Base-by-base conservation (phyloP, 2,797 vertebrate genomes). In the Astyanax mexicanus region DNA sequence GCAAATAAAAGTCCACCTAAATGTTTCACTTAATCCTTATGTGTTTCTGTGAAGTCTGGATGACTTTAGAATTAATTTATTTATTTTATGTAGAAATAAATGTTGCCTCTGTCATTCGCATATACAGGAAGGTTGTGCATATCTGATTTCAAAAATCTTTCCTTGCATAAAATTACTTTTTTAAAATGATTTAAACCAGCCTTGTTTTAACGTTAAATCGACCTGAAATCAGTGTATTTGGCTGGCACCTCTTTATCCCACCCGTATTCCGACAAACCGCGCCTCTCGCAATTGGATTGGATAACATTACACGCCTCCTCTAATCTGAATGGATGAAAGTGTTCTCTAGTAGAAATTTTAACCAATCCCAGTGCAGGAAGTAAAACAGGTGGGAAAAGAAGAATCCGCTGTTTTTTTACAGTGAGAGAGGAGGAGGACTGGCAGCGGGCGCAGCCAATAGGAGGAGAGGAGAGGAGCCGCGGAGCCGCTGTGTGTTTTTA, bases 401-500 rank as follows among this genome's bases (percentile, higher is more conserved):
- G 37, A 42, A 1, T 11, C 1, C 11, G 0, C 54, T 78, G 66
- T 38, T 25, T 54, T n/a, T 35, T 58, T 68, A 78, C 76, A 75
- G 32, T 19, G 58, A 60, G 73, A 69, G 58, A 32, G 67, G 71
- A 54, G 70, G 21, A 66, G 35, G 42, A 13, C 27, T 9, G 40
- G 73, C 87, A 83, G 81, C 54, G 84, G 86, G 9, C 17, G 17
- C 89, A 91, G 80, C 95, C 95, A 95, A 95, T 95, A 62, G 83
- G 87, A 17, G 45, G 70, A 13, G 83, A 70, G 91, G 81, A n/a
- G n/a, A 62, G 83, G 87, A 17, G 45, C 70, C 13, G 83, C 70
- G 91, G 81, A 83, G 52, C 44, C 79, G 66, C 86, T 81, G 81
- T 89, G 91, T 91, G 81, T 83, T 90, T 86, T 88, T 65, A 70